phyloP scores from a whole-genome alignment of 2,113 vertebrate genomes.

The Sterna hirundo region DNA sequence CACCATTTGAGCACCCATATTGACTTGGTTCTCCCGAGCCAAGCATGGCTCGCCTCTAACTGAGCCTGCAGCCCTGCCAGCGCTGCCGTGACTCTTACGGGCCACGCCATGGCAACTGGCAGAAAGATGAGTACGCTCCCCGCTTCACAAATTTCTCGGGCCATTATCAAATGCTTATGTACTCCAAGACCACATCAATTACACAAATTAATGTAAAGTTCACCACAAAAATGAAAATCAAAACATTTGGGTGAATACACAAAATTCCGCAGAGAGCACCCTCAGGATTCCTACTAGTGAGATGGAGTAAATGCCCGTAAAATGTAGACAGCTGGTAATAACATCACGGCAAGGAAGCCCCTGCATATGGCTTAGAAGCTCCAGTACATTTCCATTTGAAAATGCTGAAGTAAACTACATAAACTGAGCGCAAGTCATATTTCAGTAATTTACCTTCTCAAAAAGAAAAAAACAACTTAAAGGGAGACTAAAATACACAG shows the following conservation, averaged over 20 bases:
- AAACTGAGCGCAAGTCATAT: background rate
- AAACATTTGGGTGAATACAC: background rate
- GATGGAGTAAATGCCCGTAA: background rate
- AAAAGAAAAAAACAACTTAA: background rate
- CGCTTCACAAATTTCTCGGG: background rate
- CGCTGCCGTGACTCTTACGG: background rate
- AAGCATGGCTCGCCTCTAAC: accelerated
- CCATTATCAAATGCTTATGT: background rate
- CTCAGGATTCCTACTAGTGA: background rate
- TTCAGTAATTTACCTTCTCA: background rate
- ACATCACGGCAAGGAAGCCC: background rate
- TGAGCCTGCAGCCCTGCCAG: background rate
- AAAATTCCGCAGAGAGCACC: background rate
- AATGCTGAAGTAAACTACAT: background rate
- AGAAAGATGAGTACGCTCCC: background rate
- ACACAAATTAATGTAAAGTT: background rate
- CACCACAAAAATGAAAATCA: background rate
- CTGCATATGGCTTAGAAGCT: background rate
- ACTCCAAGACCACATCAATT: conserved; percentile 2
- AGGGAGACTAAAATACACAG: background rate
- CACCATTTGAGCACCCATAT: background rate
- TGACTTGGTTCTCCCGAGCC: background rate
- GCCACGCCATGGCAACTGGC: background rate
- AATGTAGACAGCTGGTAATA: conserved; percentile 2
- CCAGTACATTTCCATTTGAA: background rate